Base-by-base conservation (phyloP, 2,797 vertebrate genomes). In the Sorex maritimensis region DNA sequence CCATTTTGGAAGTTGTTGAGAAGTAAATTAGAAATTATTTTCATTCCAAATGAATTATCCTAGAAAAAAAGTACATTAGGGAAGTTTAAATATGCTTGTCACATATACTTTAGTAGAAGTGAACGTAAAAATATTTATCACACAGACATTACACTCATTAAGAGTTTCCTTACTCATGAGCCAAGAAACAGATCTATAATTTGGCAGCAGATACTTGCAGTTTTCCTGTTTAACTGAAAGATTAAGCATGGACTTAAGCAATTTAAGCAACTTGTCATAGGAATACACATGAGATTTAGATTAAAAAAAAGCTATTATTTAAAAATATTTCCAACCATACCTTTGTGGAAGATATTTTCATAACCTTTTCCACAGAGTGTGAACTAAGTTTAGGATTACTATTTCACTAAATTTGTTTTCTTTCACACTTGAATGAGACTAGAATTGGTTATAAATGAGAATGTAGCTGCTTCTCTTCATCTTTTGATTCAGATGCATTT, bases 121-220 rank as follows among this genome's bases (percentile, higher is more conserved):
- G 75, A 84, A 67, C 26, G 79, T 82, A 72, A 92, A 86, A 94
- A 30, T 69, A 81, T 81, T 41, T 72, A 75, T 10, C 46, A 69
- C 13, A 79, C 73, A 81, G 74, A 86, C 14, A 1, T 74, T 78
- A 55, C n/a, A 46, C 34, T 73, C 5, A n/a, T 88, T 73, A 92
- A 41, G 67, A 63, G 9, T 86, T 88, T 93, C 72, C 58, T 73
- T 69, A 85, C 61, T 86, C 46, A 28, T 89, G 46, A 92, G 38
- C 63, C 81, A 94, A 93, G 86, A 88, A 84, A 55, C 46, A 71
- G 61, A 80, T 80, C 77, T 86, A n/a, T 81, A 83, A 78, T 91
- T 79, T 89, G 77, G 24, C 58, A 78, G 24, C n/a, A 91, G 44
- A 79, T 28, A 86, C 6, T 61, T 83, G 14, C n/a, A 80, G 34